These are phyloP conservation scores for Phenacoccus solenopsis DNA, from an alignment of 1,140 invertebrate species.

Conservation along the genomic window DNA sequence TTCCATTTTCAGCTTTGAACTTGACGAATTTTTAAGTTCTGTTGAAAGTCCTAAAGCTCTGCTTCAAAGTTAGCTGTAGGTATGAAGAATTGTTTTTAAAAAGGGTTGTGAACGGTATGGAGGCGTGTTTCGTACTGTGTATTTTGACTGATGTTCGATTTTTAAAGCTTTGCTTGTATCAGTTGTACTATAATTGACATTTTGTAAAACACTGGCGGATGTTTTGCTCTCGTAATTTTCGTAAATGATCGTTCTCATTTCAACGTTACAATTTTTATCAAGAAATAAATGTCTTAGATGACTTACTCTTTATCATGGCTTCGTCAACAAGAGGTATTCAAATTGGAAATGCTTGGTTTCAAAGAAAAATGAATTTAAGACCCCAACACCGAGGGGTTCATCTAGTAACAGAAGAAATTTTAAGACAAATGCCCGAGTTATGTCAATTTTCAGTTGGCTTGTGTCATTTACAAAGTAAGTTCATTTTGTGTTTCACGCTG, in stretches of 20 bases:
- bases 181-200: background rate
- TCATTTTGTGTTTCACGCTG: background rate
- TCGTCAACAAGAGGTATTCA: constrained; percentile 75
- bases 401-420: constrained; percentile 87
- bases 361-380: constrained; percentile 86
- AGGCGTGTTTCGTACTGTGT: background rate
- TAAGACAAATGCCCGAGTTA: constrained; percentile 83
- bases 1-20: background rate
- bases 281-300: background rate
- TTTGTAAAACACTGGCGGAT: background rate
- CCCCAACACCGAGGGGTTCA: constrained; percentile 89
- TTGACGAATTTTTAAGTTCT: background rate
- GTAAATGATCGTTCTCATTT: background rate
- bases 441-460: constrained; percentile 84
- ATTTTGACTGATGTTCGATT: background rate
- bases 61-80: background rate
- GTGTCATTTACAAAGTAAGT: constrained; percentile 91
- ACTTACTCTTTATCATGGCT: constrained; percentile 51
- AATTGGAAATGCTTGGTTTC: constrained; percentile 90
- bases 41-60: background rate
- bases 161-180: background rate
- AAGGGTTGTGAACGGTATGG: background rate
- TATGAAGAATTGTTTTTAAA: background rate
- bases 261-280: background rate
- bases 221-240: background rate